These are phyloP conservation scores for Centropyge bicolor DNA, from an alignment of 2,797 vertebrate species.

Conservation along the genomic window DNA sequence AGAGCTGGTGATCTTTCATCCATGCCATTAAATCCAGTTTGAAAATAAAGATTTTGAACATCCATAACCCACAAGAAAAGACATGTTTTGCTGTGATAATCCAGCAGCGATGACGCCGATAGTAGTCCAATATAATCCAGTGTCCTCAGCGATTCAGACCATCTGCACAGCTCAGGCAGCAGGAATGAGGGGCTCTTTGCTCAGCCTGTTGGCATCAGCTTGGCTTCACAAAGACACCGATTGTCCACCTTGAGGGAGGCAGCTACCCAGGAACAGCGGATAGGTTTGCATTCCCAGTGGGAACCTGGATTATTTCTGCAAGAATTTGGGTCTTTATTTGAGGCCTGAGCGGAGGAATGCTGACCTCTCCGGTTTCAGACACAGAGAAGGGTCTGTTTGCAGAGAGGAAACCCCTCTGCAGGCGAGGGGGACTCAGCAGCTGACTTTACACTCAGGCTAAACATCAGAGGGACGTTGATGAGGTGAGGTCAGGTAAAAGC, in stretches of 20 bases:
- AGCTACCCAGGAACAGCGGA: conserved; percentile 42
- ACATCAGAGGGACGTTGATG: conserved; percentile 29
- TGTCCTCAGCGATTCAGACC: not conserved
- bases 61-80: conserved; percentile 32
- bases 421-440: conserved; percentile 20
- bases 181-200: conserved; percentile 34
- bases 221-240: conserved; percentile 76
- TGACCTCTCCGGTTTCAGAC: conserved; percentile 66
- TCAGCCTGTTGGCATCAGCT: conserved; percentile 57
- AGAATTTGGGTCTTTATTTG: conserved; percentile 63
- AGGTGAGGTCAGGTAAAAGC: conserved; percentile 16
- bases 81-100: conserved; percentile 7
- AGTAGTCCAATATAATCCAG: conserved; percentile 32
- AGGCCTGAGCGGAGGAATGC: conserved; percentile 70
- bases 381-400: conserved; percentile 71
- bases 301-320: conserved; percentile 71
- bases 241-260: conserved; percentile 75
- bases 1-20: not conserved
- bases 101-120: conserved; percentile 1
- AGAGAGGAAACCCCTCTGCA: conserved; percentile 50
- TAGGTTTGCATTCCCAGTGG: conserved; percentile 66
- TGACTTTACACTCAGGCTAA: conserved; percentile 28
- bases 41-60: not conserved
- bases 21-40: conserved; percentile 41
- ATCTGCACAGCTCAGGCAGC: conserved; percentile 17